Evolutionary conservation across 2,113 vertebrate genomes (phyloP), one percentile per base, ranked within the genome.

Genomic region (Embiotoca jacksoni): DNA sequence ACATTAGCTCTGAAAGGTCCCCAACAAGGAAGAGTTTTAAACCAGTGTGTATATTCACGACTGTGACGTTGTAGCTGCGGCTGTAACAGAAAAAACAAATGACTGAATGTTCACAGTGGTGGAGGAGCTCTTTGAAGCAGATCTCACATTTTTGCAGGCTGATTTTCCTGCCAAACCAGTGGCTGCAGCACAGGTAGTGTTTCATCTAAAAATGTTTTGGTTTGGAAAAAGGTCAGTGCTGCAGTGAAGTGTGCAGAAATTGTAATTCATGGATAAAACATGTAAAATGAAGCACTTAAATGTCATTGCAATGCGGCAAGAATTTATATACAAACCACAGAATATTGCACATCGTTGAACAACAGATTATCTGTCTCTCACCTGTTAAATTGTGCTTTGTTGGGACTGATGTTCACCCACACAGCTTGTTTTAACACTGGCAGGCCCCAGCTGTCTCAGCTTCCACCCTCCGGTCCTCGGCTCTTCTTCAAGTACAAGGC

Each of bases 371-470:
- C 49, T 23, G 32, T 50, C 36, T 53, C 46, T 0, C 2, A 14
- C 33, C 36, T 87, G 76, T 70, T 31, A 7, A 49, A 5, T 39
- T 72, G 54, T 69, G 80, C 56, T 75, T 86, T 70, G 74, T 79
- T 37, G 50, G 44, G 58, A 60, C 57, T 35, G 5, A 2, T 13
- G 23, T 52, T 64, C 58, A 72, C 16, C 71, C 79, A 68, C 84
- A 75, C 64, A 66, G 78, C 37, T 82, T 35, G 31, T 37, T 57
- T 52, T 23, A 53, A 81, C 72, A 83, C 74, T 69, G 81, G 83
- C 87, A 79, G 81, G 84, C 62, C 59, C 73, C 82, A 89, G 78
- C 57, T 78, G 60, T 56, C 78, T 41, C 66, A 64, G 62, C 53
- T 60, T 73, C 65, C 64, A 67, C 36, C 31, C 39, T 73, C 62